These are phyloP conservation scores for Halcyon smyrnensis DNA, from an alignment of 2,797 vertebrate genomes.

Conservation along the genomic window DNA sequence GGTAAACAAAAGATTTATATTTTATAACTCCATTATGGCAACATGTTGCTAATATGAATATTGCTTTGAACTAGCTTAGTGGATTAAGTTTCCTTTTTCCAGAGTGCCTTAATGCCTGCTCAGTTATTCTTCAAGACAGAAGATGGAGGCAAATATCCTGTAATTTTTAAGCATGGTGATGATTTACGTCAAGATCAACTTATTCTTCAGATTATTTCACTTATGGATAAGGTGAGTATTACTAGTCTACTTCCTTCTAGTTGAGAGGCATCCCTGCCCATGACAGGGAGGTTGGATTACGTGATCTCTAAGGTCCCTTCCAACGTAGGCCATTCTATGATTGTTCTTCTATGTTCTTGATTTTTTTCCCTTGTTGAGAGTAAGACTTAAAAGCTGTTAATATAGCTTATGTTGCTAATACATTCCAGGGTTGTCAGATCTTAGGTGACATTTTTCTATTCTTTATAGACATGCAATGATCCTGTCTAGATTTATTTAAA, in stretches of 20 bases:
- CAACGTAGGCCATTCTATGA: too few relatives aligned
- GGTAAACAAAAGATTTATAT: neutral
- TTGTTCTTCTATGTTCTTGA: neutral
- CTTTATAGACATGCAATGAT: neutral
- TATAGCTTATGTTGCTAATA: neutral
- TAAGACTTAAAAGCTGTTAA: neutral
- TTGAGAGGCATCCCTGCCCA: too few relatives aligned
- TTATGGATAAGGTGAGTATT: conserved; percentile 93
- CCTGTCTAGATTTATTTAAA: neutral
- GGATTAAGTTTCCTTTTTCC: conserved; percentile 1
- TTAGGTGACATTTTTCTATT: neutral
- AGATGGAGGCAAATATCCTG: conserved; percentile 93
- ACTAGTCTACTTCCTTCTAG: rapidly evolving
- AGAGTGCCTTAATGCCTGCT: conserved; percentile 98
- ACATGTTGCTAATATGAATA: neutral
- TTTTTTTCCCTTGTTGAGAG: neutral
- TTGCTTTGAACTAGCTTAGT: neutral
- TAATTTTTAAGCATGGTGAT: conserved; percentile 98
- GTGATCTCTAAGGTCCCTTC: too few relatives aligned
- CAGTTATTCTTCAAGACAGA: conserved; percentile 97
- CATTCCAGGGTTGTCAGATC: neutral
- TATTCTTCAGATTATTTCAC: conserved; percentile 98
- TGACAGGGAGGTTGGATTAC: too few relatives aligned
- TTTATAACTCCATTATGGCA: neutral
- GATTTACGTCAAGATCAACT: conserved; percentile 97